phyloP scores from a whole-genome alignment of 2,888 invertebrate genomes.

The Flabesymbios commensalis region DNA sequence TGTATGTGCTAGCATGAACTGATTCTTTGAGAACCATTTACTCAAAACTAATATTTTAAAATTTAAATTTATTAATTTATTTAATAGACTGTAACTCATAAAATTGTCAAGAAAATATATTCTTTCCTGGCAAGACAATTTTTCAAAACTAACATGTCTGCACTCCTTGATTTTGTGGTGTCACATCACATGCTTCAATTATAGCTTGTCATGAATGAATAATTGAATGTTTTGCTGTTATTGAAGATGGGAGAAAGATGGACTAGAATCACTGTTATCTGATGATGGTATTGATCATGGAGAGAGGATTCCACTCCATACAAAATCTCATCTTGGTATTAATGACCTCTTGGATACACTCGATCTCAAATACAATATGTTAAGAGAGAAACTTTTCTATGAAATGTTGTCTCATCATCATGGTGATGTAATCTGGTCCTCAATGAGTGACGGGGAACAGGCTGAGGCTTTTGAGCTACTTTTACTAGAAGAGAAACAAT shows the following conservation, averaged over 20 bases:
- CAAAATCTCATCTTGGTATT: constrained; percentile 16
- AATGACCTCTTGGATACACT: constrained; percentile 44
- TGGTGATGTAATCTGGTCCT: constrained; percentile 34
- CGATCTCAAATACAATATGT: constrained; percentile 46
- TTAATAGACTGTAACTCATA: no score
- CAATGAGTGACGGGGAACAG: constrained; percentile 23
- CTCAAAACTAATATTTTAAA: no score
- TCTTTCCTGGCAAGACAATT: no score
- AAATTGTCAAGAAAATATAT: no score
- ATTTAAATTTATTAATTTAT: no score
- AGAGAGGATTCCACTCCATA: constrained; percentile 8
- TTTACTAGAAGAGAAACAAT: constrained; percentile 33
- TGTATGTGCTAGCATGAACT: no score
- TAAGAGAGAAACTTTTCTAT: constrained; percentile 44
- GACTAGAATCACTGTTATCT: constrained; percentile 49
- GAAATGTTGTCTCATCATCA: constrained; percentile 45
- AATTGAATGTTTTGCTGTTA: no score
- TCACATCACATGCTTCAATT: no score
- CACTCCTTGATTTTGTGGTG: no score
- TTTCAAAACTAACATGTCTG: no score
- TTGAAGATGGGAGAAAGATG: constrained; percentile 49
- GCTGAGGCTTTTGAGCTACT: constrained; percentile 23
- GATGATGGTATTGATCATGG: constrained; percentile 47
- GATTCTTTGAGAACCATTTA: no score
- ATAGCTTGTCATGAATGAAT: no score